Evolutionary conservation across 2,113 vertebrate species (phyloP).

Genomic region (Cricetomys ansorgei): DNA sequence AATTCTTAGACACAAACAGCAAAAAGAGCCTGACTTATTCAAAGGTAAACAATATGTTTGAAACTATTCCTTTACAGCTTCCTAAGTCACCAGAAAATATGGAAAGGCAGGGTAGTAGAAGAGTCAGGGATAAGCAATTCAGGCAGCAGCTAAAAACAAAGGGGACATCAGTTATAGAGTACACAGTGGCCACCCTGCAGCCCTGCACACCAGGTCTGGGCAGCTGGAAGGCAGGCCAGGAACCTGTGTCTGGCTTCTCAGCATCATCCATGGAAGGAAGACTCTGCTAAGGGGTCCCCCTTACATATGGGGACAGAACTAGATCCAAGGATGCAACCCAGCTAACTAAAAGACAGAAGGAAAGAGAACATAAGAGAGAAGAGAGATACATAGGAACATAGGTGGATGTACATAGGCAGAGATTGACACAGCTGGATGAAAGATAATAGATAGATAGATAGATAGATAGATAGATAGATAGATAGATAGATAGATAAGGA

Average conservation of each 20-base stretch:
- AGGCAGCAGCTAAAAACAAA: neutral
- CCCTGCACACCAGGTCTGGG: fast-evolving
- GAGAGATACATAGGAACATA: neutral
- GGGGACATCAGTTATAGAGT: neutral
- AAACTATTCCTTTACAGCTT: neutral
- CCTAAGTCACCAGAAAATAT: slow-evolving; percentile 8
- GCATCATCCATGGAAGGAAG: neutral
- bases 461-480: neutral
- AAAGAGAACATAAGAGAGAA: neutral
- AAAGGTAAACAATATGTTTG: neutral
- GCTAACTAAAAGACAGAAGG: neutral
- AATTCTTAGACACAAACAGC: neutral
- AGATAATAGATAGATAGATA: neutral
- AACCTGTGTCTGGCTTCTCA: neutral
- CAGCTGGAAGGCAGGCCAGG: neutral
- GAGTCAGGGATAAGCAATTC: neutral
- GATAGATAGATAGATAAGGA: no score
- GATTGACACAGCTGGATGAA: neutral
- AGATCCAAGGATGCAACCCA: neutral
- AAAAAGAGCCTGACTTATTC: neutral
- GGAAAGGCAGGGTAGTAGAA: neutral
- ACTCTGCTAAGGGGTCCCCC: neutral
- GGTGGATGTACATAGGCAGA: neutral
- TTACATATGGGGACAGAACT: neutral
- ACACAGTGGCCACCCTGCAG: neutral